Percentiles rank a stretch among this genome's conserved stretches.
These are phyloP conservation scores for Eremobia ochroleuca DNA, from an alignment of 2,888 invertebrate genomes.

Conservation along the genomic window DNA sequence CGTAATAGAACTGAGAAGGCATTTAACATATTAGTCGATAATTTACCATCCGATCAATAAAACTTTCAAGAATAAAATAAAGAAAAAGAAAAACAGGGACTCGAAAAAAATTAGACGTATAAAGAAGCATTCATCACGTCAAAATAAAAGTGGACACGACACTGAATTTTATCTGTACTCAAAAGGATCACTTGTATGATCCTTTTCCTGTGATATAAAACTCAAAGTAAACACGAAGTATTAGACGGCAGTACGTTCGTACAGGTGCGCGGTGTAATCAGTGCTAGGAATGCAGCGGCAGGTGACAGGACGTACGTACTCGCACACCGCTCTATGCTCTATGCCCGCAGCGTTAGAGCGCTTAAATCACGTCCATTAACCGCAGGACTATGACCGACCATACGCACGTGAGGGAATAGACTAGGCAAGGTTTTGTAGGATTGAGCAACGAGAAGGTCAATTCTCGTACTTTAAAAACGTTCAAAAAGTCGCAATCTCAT, in stretches of 20 bases:
- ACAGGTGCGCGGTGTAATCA: constrained; percentile 88
- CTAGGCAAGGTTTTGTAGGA: constrained; percentile 6
- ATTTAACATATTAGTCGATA: constrained; percentile 45
- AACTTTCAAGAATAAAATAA: background rate
- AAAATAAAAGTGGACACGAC: constrained; percentile 20
- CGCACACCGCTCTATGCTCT: constrained; percentile 68
- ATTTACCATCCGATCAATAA: constrained; percentile 34
- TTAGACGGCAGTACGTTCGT: constrained; percentile 52
- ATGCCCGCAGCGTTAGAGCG: constrained; percentile 81
- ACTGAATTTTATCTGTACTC: constrained; percentile 54
- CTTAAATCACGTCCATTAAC: constrained; percentile 90
- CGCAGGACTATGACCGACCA: constrained; percentile 88
- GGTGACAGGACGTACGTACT: constrained; percentile 85
- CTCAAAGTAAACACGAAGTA: constrained; percentile 73
- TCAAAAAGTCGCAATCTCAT: background rate
- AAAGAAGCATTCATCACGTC: constrained; percentile 44
- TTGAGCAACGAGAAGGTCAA: background rate
- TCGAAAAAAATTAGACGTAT: constrained; percentile 28
- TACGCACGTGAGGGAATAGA: constrained; percentile 73
- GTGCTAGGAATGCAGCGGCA: constrained; percentile 86
- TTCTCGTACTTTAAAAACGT: background rate
- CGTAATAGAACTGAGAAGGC: constrained; percentile 49
- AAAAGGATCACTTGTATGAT: constrained; percentile 56
- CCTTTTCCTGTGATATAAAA: constrained; percentile 76
- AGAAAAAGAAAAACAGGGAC: background rate